Evolutionary conservation across 2,797 vertebrate species (phyloP).

Genomic region (Pitangus sulphuratus): DNA sequence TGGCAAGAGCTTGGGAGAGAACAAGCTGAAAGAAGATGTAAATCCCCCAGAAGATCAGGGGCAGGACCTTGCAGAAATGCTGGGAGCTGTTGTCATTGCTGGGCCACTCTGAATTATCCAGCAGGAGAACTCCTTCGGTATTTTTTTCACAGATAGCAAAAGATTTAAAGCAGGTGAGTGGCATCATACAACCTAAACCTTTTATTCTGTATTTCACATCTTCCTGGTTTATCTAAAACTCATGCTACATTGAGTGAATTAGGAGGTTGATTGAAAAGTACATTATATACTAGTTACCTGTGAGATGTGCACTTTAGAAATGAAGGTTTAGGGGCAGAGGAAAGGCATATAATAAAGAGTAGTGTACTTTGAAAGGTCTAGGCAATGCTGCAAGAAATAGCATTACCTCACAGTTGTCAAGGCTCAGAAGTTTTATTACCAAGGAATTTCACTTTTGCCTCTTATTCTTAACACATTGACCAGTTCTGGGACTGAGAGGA

Average conservation of each 20-base stretch:
- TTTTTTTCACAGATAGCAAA: not conserved
- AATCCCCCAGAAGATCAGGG: not conserved
- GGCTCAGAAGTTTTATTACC: constrained; percentile 84
- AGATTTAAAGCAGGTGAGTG: constrained; percentile 36
- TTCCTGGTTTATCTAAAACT: constrained; percentile 37
- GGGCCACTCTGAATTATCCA: not conserved
- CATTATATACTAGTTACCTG: constrained; percentile 68
- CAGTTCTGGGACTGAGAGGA: constrained; percentile 77
- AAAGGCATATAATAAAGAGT: constrained; percentile 45
- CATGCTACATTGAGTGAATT: constrained; percentile 30
- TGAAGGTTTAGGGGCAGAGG: constrained; percentile 68
- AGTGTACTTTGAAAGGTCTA: constrained; percentile 72
- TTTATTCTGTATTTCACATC: constrained; percentile 43
- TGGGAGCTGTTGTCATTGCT: not conserved
- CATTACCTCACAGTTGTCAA: constrained; percentile 80
- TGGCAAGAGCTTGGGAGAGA: not conserved
- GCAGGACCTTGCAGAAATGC: not conserved
- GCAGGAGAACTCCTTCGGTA: not conserved
- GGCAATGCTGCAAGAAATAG: constrained; percentile 70
- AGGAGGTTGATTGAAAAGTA: constrained; percentile 64
- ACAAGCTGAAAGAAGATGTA: not conserved
- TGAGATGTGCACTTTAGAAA: constrained; percentile 65
- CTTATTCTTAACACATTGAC: constrained; percentile 78
- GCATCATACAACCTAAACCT: not conserved
- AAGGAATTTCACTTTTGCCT: constrained; percentile 80